phyloP scores from a whole-genome alignment of 2,888 invertebrate genomes.

The Drosophila recens region DNA sequence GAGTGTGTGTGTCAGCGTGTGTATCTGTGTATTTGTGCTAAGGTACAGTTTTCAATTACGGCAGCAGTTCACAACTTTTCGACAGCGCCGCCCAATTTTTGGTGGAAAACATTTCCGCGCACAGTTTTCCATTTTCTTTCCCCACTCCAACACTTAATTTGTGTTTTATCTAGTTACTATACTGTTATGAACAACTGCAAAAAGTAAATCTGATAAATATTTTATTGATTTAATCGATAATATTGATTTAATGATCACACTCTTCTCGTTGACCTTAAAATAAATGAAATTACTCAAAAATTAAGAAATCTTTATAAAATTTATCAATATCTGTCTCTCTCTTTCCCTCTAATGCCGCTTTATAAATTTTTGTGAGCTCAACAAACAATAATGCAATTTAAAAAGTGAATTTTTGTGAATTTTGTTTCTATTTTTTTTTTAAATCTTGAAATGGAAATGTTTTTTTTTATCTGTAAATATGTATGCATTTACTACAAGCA shows the following conservation, averaged over 20 bases:
- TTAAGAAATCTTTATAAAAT: too few relatives aligned
- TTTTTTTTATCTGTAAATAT: too few relatives aligned
- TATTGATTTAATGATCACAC: background rate
- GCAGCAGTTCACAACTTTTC: conserved; percentile 70
- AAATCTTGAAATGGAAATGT: too few relatives aligned
- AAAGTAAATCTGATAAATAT: too few relatives aligned
- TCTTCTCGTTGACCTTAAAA: background rate
- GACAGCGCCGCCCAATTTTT: conserved; percentile 59
- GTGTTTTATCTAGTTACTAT: background rate
- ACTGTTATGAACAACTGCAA: too few relatives aligned
- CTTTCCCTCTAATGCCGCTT: too few relatives aligned
- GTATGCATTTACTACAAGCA: too few relatives aligned
- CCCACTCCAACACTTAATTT: background rate
- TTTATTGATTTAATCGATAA: background rate
- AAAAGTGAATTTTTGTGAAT: too few relatives aligned
- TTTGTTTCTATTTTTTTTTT: too few relatives aligned
- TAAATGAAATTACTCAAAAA: background rate
- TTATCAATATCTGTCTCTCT: too few relatives aligned
- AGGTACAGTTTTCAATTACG: conserved; percentile 79
- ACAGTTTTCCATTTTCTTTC: conserved; percentile 10
- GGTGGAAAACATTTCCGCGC: conserved; percentile 35
- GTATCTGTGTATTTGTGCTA: conserved; percentile 44
- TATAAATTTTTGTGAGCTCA: too few relatives aligned
- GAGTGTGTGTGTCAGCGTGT: conserved; percentile 9
- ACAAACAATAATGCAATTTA: too few relatives aligned